Base-by-base conservation (phyloP, 2,113 vertebrate genomes). In the Tupaia chinensis region DNA sequence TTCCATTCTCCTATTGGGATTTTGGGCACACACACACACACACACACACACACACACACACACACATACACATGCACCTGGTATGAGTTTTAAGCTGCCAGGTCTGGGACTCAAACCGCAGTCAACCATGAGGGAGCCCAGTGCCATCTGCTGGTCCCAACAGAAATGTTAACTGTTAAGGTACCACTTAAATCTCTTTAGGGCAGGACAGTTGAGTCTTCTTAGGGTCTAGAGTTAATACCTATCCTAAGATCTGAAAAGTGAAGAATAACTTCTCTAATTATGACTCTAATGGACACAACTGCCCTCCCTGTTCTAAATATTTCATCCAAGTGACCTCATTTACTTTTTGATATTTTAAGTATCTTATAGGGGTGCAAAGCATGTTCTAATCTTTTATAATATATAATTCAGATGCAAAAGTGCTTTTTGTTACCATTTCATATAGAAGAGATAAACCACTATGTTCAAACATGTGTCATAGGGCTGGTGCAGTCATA, bases 301-400 rank as follows among this genome's bases (percentile, higher is more conserved):
- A 20, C 82, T 85, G n/a, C 29, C 81, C 22, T 89, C 66, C 14
- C 79, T 83, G 27, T 92, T 92, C 66, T 76, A 70, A 93, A 58
- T 29, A 66, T 86, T 83, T 89, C 66, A 79, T 29, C 65, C 80
- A 82, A 63, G 25, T 82, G 83, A 68, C 12, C 20, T 92, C 58
- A 68, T 29, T 95, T 87, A 32, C 23, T 88, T 86, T 44, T 95
- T 90, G 66, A 79, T 72, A 74, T 76, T 84, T 95, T 44, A 84
- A 81, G 56, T 87, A 53, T 56, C 78, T 27, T 73, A 1, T 83
- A 83, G 23, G 60, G 34, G 25, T 3, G 69, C 54, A 88, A 82
- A 54, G 63, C 58, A 44, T 95, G 65, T 73, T 86, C 69, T 85
- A 68, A 84, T 95, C 17, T 72, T 86, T 69, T 77, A 3, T 72